Conservation (phyloP, 2,888 invertebrate genomes). For the Ochropleura plecta region DNA sequence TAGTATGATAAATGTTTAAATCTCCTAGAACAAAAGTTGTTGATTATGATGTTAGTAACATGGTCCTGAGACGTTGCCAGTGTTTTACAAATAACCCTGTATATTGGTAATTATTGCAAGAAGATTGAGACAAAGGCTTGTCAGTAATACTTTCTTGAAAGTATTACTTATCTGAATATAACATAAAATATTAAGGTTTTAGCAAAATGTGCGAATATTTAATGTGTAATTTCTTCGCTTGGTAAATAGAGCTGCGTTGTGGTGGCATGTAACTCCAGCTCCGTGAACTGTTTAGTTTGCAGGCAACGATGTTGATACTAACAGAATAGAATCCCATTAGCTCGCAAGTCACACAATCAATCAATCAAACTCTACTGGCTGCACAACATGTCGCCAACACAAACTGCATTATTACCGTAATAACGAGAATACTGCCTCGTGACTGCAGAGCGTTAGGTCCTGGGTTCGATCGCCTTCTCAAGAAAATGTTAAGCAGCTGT, state of each 20-base stretch:
- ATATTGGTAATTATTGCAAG: background rate
- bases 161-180: background rate
- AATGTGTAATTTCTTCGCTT: slow-evolving; percentile 2
- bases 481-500: background rate
- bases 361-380: slow-evolving; percentile 44
- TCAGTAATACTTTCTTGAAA: background rate
- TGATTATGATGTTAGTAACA: no score
- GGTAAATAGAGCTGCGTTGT: slow-evolving; percentile 1
- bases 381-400: slow-evolving; percentile 48
- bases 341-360: slow-evolving; percentile 50
- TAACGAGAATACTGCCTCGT: slow-evolving; percentile 23
- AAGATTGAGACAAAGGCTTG: background rate
- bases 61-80: no score
- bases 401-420: slow-evolving; percentile 39
- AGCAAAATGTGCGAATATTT: background rate
- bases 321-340: slow-evolving; percentile 51
- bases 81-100: no score
- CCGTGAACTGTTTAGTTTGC: slow-evolving; percentile 45
- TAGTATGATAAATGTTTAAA: no score
- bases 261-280: slow-evolving; percentile 16
- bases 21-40: no score
- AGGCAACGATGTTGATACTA: slow-evolving; percentile 50
- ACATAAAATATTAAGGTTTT: background rate
- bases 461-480: background rate
- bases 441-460: background rate